A percentile compares a stretch with the other conserved stretches of the same genome.
Evolutionary conservation across 2,797 vertebrate genomes (phyloP).

Genomic region (Taeniopygia guttata): DNA sequence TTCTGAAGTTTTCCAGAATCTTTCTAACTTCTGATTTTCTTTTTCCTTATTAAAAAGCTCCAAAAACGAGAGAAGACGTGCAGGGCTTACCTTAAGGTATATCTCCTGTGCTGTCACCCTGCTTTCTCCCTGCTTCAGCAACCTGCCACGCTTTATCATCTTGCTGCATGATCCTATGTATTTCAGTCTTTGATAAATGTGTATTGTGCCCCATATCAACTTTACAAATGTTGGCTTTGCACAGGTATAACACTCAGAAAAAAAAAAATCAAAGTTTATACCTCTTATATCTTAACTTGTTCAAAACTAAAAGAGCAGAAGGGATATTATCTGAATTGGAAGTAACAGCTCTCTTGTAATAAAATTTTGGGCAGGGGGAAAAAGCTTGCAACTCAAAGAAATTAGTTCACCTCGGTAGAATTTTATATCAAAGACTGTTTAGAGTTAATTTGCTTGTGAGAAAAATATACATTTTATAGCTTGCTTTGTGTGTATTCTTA

Average conservation of each 20-base stretch:
- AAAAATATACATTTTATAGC: constrained; percentile 32
- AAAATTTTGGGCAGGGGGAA: constrained; percentile 33
- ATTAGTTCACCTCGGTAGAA: constrained; percentile 64
- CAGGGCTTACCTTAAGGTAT: constrained; percentile 99
- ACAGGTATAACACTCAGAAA: constrained; percentile 69
- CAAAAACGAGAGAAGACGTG: constrained; percentile 99
- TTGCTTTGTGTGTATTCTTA: constrained; percentile 62
- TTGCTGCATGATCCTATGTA: constrained; percentile 80
- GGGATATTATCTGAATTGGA: constrained; percentile 66
- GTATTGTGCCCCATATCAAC: constrained; percentile 76
- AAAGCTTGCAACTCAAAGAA: constrained; percentile 44
- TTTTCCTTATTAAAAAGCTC: constrained; percentile 92
- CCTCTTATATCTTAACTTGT: constrained; percentile 38
- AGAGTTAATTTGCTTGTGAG: constrained; percentile 71
- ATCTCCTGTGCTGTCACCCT: constrained; percentile 85
- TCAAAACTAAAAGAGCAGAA: constrained; percentile 55
- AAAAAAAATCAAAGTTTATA: constrained; percentile 36
- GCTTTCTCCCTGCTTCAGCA: constrained; percentile 80
- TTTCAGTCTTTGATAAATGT: constrained; percentile 88
- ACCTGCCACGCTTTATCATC: constrained; percentile 83
- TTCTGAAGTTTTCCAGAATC: constrained; percentile 63
- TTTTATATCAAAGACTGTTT: constrained; percentile 80
- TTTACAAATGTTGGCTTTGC: constrained; percentile 75
- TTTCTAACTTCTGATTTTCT: constrained; percentile 81
- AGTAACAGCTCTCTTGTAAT: constrained; percentile 30